Conservation (phyloP, 2,113 vertebrate species). For the Rhineura floridana region DNA sequence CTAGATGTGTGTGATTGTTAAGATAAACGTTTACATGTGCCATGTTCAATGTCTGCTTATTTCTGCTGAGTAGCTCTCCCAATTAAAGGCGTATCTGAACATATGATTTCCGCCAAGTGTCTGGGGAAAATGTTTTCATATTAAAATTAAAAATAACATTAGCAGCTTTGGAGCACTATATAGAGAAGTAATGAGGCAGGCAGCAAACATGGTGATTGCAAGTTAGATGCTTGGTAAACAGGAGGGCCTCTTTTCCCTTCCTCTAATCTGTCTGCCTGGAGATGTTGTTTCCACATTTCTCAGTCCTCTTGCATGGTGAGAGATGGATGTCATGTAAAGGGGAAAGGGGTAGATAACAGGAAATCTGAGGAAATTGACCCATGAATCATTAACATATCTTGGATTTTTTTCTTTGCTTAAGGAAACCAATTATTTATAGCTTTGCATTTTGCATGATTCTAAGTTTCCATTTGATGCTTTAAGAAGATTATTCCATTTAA, state of each 20-base stretch:
- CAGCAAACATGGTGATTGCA: neutral
- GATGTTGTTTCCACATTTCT: neutral
- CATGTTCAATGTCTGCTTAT: neutral
- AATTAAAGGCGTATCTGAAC: neutral
- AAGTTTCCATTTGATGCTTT: slow-evolving; percentile 32
- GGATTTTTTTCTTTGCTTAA: slow-evolving; percentile 20
- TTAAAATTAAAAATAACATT: neutral
- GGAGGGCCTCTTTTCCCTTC: neutral
- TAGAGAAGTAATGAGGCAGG: neutral
- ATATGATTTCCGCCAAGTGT: neutral
- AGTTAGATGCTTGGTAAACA: neutral
- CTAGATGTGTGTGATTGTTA: neutral
- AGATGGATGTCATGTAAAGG: neutral
- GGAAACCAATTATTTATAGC: slow-evolving; percentile 30
- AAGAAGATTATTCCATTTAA: slow-evolving; percentile 26
- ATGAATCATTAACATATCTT: slow-evolving; percentile 25
- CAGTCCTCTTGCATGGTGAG: neutral
- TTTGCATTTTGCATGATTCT: slow-evolving; percentile 27
- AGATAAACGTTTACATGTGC: neutral
- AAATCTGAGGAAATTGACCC: slow-evolving; percentile 18
- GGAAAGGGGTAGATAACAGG: neutral
- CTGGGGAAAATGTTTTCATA: neutral
- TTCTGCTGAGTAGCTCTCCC: neutral
- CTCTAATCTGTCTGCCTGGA: neutral
- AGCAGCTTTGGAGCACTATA: neutral